Conservation (phyloP, 2,797 vertebrate species). For the Eremophila alpestris region DNA sequence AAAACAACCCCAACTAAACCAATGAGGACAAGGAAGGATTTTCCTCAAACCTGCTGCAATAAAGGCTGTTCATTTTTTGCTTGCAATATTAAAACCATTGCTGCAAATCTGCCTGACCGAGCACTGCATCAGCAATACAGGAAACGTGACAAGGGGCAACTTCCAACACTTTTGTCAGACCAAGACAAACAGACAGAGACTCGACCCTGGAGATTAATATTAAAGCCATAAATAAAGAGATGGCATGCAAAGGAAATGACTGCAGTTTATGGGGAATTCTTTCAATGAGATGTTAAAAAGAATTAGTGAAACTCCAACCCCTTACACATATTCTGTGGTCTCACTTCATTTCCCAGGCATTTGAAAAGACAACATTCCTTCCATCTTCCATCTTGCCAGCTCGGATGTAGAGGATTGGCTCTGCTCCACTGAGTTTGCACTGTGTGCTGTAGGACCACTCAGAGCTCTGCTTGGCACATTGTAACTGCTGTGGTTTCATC, state of each 20-base stretch:
- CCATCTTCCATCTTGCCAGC: not conserved
- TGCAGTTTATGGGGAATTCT: not conserved
- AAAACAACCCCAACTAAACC: not conserved
- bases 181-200: not conserved
- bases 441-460: not conserved
- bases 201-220: not conserved
- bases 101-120: not conserved
- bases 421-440: not conserved
- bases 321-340: not conserved
- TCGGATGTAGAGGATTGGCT: not conserved
- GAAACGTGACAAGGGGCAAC: not conserved
- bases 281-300: not conserved
- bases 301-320: not conserved
- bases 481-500: not conserved
- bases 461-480: not conserved
- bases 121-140: not conserved
- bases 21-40: not conserved
- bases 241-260: accelerated
- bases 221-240: not conserved
- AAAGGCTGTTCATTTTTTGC: not conserved
- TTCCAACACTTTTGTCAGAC: not conserved
- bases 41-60: not conserved
- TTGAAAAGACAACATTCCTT: slow-evolving; percentile 13
- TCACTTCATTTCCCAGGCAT: not conserved
- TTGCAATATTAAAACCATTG: not conserved